Base-by-base conservation (phyloP, 1,140 invertebrate species). In the Aphaenogaster ashmeadi region DNA sequence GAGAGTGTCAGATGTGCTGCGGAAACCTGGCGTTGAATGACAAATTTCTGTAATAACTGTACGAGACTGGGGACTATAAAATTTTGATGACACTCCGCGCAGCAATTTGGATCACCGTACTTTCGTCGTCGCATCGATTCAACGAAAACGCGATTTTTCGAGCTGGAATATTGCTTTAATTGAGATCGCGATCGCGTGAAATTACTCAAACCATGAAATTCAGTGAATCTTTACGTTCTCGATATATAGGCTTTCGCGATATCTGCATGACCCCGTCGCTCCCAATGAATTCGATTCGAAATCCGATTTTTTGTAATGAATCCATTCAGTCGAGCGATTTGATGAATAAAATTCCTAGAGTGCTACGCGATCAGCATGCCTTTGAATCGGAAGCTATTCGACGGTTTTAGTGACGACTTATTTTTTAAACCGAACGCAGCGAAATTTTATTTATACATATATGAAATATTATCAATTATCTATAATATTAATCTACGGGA, bases 131-230 rank as follows among this genome's bases (percentile, higher is more conserved):
- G 67, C 67, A 44, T 58, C 54, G 38, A 60, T 83, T 44, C 38
- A 8, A 75, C 33, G 27, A 38, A 74, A 84, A 84, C 13, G 54
- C 69, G 69, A 84, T 84, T 84, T 84, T 84, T 84, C 56, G 80
- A 75, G 69, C 80, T 75, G 80, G 69, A 84, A 75, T 84, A 84
- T 84, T 84, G 56, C 80, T 84, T 84, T 84, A 84, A 84, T 84
- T 84, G 80, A 84, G 80, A 84, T 75, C 80, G 80, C 80, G 80
- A 84, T 84, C 80, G 80, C 80, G 80, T 84, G 80, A 84, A 84
- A 84, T 84, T 84, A 84, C 80, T 84, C 80, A 84, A 84, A 84
- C 80, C 80, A 84, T 84, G 80, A 84, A 84, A 84, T 84, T 84
- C 80, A 84, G 69, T 84, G 80, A 75, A 54, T 84, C 80, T 84